These are phyloP conservation scores for Octonoba sinensis DNA, from an alignment of 2,888 invertebrate genomes.

Conservation along the genomic window DNA sequence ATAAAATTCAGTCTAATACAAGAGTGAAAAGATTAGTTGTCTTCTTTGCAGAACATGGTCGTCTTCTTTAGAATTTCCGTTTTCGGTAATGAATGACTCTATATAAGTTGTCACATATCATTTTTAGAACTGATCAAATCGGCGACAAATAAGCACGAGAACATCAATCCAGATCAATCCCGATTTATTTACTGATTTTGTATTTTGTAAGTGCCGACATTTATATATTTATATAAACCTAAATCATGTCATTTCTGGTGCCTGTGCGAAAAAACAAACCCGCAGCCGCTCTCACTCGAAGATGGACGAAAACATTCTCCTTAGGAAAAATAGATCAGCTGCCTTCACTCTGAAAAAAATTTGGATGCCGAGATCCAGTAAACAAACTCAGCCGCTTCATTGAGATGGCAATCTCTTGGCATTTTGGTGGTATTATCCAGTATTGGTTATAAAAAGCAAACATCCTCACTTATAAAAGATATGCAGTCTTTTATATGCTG, in stretches of 20 bases:
- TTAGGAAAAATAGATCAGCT: constrained; percentile 59
- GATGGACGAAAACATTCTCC: constrained; percentile 4
- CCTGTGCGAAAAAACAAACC: constrained; percentile 51
- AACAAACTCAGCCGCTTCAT: constrained; percentile 46
- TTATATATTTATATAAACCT: constrained; percentile 28
- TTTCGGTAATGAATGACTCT: too few relatives aligned
- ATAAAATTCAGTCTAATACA: constrained; percentile 63
- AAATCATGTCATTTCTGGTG: constrained; percentile 56
- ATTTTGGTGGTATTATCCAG: too few relatives aligned
- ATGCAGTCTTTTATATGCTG: constrained; percentile 54
- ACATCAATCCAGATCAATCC: constrained; percentile 54
- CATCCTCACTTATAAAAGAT: constrained; percentile 58
- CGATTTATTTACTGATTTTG: constrained; percentile 35
- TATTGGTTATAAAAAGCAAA: constrained; percentile 64
- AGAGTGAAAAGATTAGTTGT: constrained; percentile 58
- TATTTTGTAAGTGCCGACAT: constrained; percentile 55
- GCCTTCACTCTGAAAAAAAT: constrained; percentile 54
- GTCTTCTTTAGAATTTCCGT: too few relatives aligned
- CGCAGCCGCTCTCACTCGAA: too few relatives aligned
- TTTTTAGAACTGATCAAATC: constrained; percentile 35
- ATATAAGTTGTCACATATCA: too few relatives aligned
- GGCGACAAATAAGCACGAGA: constrained; percentile 58
- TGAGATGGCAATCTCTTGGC: constrained; percentile 12
- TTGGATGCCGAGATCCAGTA: not conserved
- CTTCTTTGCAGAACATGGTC: constrained; percentile 36